Base-by-base conservation (phyloP, 2,888 invertebrate genomes). In the Nycteola revayana region DNA sequence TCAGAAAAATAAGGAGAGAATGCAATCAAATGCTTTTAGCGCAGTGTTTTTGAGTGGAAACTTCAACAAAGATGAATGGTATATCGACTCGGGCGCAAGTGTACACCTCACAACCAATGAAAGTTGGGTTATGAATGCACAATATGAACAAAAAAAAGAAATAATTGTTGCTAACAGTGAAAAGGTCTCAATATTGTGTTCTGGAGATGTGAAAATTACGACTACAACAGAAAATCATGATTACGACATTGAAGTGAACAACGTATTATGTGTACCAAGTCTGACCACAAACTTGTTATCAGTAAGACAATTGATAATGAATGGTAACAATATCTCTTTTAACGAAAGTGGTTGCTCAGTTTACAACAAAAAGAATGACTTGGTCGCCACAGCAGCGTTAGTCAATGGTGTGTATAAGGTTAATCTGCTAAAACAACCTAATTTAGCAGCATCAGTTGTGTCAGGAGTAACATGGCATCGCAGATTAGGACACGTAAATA, bases 271-370 rank as follows among this genome's bases (percentile, higher is more conserved):
- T 25, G 23, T 50, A 17, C 53, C 49, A 1, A 38, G 40, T 7
- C 32, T 58, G 1, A 36, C 50, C 0, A 49, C 42, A 2, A 54
- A 57, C 9, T 22, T 56, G 3, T 7, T 56, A 11, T 51, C 47
- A 22, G 50, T 54, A 1, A 54, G 49, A 29, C 27, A 41, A 42
- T 47, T 32, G 8, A 32, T 40, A 1, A 47, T 45, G 3, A 49
- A 9, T 51, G 43, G 49, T 1, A 28, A 32, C 17, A 33, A 25
- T 8, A 32, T 41, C 7, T 2, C 6, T 1, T 42, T 21, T 7
- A n/a, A 2, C 7, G 7, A 7, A 5, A 7, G 7, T 24, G 32
- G 6, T 9, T 43, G 45, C 30, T 34, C 25, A 1, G 47, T 49
- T 5, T 28, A 34, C 18, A 52, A 45, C 28, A 20, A 24, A 31